phyloP scores from a whole-genome alignment of 2,113 vertebrate genomes.

The Toxotes chatareus region DNA sequence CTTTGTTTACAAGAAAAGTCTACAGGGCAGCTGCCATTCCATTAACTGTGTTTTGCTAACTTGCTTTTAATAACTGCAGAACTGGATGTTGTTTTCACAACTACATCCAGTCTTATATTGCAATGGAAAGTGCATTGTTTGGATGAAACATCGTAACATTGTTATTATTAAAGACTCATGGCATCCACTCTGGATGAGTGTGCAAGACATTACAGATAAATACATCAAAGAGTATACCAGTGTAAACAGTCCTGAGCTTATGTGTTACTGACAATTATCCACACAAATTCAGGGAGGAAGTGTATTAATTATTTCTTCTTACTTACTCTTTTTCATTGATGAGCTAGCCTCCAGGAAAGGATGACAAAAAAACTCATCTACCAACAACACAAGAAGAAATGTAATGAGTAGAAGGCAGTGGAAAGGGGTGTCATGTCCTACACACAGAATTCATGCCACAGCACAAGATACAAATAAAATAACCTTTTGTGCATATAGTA shows the following conservation, averaged over 20 bases:
- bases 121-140: neutral
- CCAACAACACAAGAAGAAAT: constrained; percentile 19
- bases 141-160: neutral
- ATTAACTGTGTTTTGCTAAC: neutral
- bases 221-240: no score
- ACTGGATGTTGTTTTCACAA: neutral
- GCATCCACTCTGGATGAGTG: neutral
- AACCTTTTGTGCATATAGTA: no score
- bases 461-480: neutral
- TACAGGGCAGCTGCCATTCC: no score
- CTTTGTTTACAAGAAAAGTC: neutral
- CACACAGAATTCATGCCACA: neutral
- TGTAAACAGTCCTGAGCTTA: neutral
- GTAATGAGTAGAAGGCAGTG: neutral
- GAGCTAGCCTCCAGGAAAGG: constrained; percentile 93
- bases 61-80: neutral
- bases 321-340: constrained; percentile 97
- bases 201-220: neutral
- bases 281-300: neutral
- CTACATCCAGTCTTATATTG: neutral
- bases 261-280: neutral
- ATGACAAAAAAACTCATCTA: constrained; percentile 96
- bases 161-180: neutral
- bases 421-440: neutral
- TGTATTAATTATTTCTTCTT: neutral